A percentile compares a stretch with the other conserved stretches of the same genome.
phyloP scores from a whole-genome alignment of 1,140 invertebrate species.

The Penaeus indicus region DNA sequence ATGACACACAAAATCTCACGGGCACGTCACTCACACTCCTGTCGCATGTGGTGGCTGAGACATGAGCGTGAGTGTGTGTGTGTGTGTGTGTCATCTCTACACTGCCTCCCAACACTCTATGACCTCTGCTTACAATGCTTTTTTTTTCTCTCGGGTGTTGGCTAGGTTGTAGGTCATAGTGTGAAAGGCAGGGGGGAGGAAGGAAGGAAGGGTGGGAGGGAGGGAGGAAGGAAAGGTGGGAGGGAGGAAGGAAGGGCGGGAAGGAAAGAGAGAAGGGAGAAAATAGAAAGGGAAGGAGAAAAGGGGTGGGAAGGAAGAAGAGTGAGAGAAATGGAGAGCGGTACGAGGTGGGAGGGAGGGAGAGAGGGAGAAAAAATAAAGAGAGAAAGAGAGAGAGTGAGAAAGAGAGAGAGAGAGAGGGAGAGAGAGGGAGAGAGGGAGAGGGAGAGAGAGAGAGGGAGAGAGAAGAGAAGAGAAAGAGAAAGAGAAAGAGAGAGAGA shows the following conservation, averaged over 20 bases:
- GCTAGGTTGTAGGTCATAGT: too few relatives aligned
- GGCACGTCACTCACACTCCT: too few relatives aligned
- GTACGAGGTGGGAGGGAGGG: neutral
- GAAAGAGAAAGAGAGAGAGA: slow-evolving; percentile 23
- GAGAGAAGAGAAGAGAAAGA: slow-evolving; percentile 6
- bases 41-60: too few relatives aligned
- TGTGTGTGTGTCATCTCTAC: too few relatives aligned
- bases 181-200: too few relatives aligned
- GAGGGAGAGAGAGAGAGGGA: neutral
- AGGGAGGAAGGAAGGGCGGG: neutral
- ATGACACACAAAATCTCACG: neutral
- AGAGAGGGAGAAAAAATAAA: neutral
- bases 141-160: too few relatives aligned
- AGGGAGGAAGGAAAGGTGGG: neutral
- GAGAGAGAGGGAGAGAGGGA: neutral
- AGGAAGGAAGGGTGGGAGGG: too few relatives aligned
- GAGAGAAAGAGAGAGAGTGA: neutral
- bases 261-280: neutral
- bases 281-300: neutral
- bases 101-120: too few relatives aligned
- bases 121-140: too few relatives aligned
- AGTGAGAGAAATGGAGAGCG: neutral
- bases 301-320: neutral
- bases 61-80: too few relatives aligned
- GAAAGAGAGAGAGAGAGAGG: neutral